Evolutionary conservation across 1,140 invertebrate genomes (phyloP), one percentile per base, ranked within the genome.

Genomic region (Hycleus phaleratus): DNA sequence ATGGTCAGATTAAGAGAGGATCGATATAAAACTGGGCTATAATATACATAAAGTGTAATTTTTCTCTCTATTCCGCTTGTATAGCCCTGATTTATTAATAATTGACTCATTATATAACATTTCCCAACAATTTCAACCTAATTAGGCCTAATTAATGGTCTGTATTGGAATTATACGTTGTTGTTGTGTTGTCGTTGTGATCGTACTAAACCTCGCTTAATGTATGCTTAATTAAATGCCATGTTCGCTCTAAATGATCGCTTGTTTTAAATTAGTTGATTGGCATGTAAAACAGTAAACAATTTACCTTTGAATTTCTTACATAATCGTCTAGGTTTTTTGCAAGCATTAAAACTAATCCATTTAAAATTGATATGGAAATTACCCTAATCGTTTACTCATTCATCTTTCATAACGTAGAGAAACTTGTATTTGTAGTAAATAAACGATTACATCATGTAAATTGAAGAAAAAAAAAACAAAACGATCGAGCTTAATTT

Each of bases 81-180:
- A 24, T 38, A 9, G 26, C 40, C n/a, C 51, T 63, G 62, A 64
- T 66, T 63, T 63, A 64, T 64, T 64, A 63, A 63, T 63, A 64
- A 64, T 63, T 66, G 61, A 63, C 62, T 60, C 61, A 60, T 64
- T 64, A 66, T 62, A 60, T 64, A 60, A 61, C 56, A 61, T 44
- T 40, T 46, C 12, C 49, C 26, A 12, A 26, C 43, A 49, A 18
- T 46, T 32, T 32, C 32, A 32, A 53, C 46, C 51, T 53, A 53
- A 53, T 53, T 53, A 53, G 51, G 10, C 10, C 51, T 53, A 53
- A 53, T 53, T 53, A 53, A 53, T 45, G 51, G 51, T 53, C 7
- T 38, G 42, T 38, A 26, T 55, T 55, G 38, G 9, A 44, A 47
- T 45, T 53, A 38, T 40, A 39, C 46, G 51, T 18, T 53, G 51